Percentiles rank a stretch among this genome's conserved stretches.
Conservation (phyloP, 2,888 invertebrate species). For the Pyrrhosoma nymphula region DNA sequence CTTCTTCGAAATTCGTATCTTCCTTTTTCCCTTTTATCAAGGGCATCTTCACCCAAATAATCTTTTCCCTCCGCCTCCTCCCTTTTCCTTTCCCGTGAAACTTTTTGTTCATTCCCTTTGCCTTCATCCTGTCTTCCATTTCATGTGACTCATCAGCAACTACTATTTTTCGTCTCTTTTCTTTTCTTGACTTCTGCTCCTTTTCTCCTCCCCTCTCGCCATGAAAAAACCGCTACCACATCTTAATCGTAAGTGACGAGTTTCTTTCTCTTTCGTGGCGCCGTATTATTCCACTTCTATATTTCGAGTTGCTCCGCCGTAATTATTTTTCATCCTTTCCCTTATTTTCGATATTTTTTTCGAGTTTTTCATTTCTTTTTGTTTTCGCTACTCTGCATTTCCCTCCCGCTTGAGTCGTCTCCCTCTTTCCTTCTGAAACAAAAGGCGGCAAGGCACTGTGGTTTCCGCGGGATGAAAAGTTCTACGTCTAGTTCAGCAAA, state of each 20-base stretch:
- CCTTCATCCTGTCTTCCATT: neutral
- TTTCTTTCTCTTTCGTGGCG: neutral
- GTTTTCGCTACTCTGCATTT: neutral
- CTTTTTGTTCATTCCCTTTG: neutral
- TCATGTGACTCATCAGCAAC: neutral
- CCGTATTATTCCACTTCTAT: neutral
- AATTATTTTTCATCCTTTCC: neutral
- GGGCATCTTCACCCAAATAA: neutral
- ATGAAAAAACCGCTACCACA: neutral
- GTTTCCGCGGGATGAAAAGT: neutral
- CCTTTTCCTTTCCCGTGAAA: neutral
- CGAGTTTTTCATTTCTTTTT: too few relatives aligned
- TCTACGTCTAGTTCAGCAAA: neutral
- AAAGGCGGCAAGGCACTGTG: neutral
- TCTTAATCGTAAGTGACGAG: conserved; percentile 18
- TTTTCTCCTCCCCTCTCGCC: neutral
- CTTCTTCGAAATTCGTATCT: neutral
- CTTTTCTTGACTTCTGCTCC: neutral
- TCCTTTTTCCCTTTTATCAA: neutral
- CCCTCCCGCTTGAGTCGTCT: neutral
- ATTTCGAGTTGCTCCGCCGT: neutral
- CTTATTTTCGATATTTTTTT: neutral
- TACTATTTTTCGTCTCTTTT: neutral
- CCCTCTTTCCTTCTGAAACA: neutral
- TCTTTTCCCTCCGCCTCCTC: neutral